A percentile compares a stretch with the other conserved stretches of the same genome.
phyloP scores from a whole-genome alignment of 2,797 vertebrate genomes.

The Mallotus villosus region DNA sequence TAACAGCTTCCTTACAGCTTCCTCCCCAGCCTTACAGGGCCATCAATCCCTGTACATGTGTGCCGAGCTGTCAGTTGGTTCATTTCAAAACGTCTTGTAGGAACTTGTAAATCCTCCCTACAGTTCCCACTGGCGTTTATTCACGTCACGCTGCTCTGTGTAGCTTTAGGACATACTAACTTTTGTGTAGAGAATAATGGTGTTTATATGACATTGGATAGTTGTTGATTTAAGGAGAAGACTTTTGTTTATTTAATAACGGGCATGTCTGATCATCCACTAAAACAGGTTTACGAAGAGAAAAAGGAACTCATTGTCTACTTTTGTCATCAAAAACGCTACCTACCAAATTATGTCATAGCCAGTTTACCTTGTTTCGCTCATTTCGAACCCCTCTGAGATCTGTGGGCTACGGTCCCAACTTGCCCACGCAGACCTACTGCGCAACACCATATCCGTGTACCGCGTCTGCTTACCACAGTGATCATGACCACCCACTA shows the following conservation, averaged over 20 bases:
- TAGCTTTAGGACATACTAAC: slow-evolving; percentile 62
- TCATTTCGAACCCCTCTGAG: background rate
- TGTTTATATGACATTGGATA: slow-evolving; percentile 59
- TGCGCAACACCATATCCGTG: background rate
- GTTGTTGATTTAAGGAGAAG: slow-evolving; percentile 66
- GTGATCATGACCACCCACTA: slow-evolving; percentile 30
- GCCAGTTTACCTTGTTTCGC: slow-evolving; percentile 19
- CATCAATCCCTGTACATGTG: slow-evolving; percentile 58
- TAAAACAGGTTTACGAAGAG: slow-evolving; percentile 48
- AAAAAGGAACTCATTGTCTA: slow-evolving; percentile 58
- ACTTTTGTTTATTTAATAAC: slow-evolving; percentile 57
- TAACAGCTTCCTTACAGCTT: slow-evolving; percentile 56
- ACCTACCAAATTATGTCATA: slow-evolving; percentile 8
- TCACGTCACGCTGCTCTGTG: slow-evolving; percentile 45
- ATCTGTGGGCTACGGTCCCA: background rate
- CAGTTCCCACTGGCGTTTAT: slow-evolving; percentile 60
- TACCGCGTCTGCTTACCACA: background rate
- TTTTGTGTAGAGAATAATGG: slow-evolving; percentile 42
- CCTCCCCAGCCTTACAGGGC: slow-evolving; percentile 48
- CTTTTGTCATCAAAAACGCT: slow-evolving; percentile 57
- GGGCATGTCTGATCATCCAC: slow-evolving; percentile 62
- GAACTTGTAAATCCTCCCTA: slow-evolving; percentile 68
- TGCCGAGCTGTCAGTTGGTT: slow-evolving; percentile 66
- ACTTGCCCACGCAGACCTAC: background rate
- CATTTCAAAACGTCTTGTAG: slow-evolving; percentile 63